Evolutionary conservation across 2,797 vertebrate genomes (phyloP), one percentile per base, ranked within the genome.

Genomic region (Aldrovandia affinis): DNA sequence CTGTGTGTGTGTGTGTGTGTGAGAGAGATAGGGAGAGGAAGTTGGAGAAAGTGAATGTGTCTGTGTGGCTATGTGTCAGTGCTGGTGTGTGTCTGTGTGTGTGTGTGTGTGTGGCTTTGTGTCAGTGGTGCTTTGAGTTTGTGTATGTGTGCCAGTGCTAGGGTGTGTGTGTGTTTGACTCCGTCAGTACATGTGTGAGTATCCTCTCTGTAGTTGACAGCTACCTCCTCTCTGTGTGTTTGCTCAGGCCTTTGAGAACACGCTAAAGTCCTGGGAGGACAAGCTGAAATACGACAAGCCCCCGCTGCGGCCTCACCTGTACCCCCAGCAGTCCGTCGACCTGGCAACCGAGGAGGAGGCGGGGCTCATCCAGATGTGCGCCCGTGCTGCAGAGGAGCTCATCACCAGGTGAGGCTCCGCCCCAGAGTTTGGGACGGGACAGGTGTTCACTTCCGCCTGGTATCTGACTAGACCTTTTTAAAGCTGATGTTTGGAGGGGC

Each of bases 221-320:
- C n/a, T 28, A 25, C n/a, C 25, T 22, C 28, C 22, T 10, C n/a
- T n/a, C 25, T 65, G 63, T 30, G 10, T 81, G 88, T 86, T 9
- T 85, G 44, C 5, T 83, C 89, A 99, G 98, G 98, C 98, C 0
- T 99, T 99, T 88, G 98, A 99, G 93, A 98, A 96, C 92, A 99
- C 98, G 0, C 75, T 99, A 82, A 99, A 99, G 91, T 99, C 98
- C 4, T 99, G 98, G 98, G 98, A 99, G 92, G 98, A 99, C 92
- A 99, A 99, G 89, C 91, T 99, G 93, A 99, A 98, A 91, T 96
- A 95, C 10, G 98, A 99, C 88, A 96, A 98, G 86, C 94, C 96
- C 80, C 97, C 98, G 50, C 88, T 98, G 87, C 94, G 97, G 57
- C 96, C 97, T 36, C 96, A 98, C 89, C 90, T 98, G 80, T 98